A percentile compares a stretch with the other conserved stretches of the same genome.
phyloP scores from a whole-genome alignment of 2,797 vertebrate genomes.

The Remorina albescens region DNA sequence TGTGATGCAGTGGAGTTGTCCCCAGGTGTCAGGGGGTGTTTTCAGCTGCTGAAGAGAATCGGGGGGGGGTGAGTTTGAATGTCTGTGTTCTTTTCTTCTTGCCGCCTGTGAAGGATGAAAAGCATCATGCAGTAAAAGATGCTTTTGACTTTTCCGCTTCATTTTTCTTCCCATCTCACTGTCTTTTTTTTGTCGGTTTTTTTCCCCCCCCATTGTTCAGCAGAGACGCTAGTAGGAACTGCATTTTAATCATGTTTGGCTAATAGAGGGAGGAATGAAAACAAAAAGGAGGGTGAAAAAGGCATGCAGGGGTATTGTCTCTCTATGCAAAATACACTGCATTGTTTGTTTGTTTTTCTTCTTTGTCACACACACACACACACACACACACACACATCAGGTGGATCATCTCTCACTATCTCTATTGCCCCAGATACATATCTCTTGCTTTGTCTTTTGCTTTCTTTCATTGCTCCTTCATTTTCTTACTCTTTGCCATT shows the following conservation, averaged over 20 bases:
- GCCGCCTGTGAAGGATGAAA: slow-evolving; percentile 83
- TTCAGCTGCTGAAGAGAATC: slow-evolving; percentile 72
- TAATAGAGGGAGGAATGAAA: slow-evolving; percentile 80
- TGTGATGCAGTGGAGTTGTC: slow-evolving; percentile 77
- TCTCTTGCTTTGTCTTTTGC: slow-evolving; percentile 61
- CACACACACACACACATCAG: slow-evolving; percentile 72
- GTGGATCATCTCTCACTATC: slow-evolving; percentile 66
- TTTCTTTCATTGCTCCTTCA: slow-evolving; percentile 51
- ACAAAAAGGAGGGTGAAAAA: slow-evolving; percentile 77
- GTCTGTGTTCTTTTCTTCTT: slow-evolving; percentile 80
- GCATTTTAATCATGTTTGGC: slow-evolving; percentile 87
- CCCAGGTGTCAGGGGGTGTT: slow-evolving; percentile 75
- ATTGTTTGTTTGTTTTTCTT: slow-evolving; percentile 77
- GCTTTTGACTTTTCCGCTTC: slow-evolving; percentile 82
- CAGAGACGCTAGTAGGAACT: slow-evolving; percentile 78
- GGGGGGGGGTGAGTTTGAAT: slow-evolving; percentile 68
- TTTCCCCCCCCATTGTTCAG: slow-evolving; percentile 64
- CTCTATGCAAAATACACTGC: slow-evolving; percentile 74
- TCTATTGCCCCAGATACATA: slow-evolving; percentile 65
- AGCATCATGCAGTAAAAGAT: slow-evolving; percentile 79
- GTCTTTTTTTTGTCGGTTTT: slow-evolving; percentile 40
- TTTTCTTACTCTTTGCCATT: slow-evolving; percentile 43
- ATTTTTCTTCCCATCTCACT: slow-evolving; percentile 70
- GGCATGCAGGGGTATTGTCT: slow-evolving; percentile 77
- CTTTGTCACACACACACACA: slow-evolving; percentile 68